These are phyloP conservation scores for Bombus picipes DNA, from an alignment of 1,140 invertebrate genomes.

Conservation along the genomic window DNA sequence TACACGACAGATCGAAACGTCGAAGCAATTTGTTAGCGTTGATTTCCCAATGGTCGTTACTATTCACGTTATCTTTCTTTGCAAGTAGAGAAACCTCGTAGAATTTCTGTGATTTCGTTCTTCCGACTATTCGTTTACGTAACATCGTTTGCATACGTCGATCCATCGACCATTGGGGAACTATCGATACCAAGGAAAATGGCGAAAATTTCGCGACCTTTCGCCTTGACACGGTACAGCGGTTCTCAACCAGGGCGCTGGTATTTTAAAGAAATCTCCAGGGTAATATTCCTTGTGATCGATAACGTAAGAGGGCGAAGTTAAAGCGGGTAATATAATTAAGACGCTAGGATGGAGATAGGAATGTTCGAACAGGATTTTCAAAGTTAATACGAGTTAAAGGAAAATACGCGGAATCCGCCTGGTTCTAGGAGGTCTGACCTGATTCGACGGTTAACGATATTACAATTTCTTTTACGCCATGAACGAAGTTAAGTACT, in stretches of 20 bases:
- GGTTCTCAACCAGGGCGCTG: background rate
- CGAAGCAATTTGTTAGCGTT: constrained; percentile 33
- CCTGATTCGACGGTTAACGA: constrained; percentile 3
- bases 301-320: background rate
- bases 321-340: no score
- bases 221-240: background rate
- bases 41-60: constrained; percentile 37
- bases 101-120: background rate
- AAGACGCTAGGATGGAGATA: no score
- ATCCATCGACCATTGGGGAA: background rate
- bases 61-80: background rate
- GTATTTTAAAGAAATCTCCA: background rate
- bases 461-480: constrained; percentile 2
- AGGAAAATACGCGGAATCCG: background rate
- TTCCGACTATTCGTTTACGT: background rate
- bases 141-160: no score
- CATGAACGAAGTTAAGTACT: constrained; percentile 9
- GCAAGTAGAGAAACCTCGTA: background rate
- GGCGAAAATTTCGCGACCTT: background rate
- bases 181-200: background rate
- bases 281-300: background rate
- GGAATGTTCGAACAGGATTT: background rate
- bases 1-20: constrained; percentile 4
- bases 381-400: background rate
- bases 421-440: background rate